These are phyloP conservation scores for Noctua janthe DNA, from an alignment of 2,888 invertebrate species.

Conservation along the genomic window DNA sequence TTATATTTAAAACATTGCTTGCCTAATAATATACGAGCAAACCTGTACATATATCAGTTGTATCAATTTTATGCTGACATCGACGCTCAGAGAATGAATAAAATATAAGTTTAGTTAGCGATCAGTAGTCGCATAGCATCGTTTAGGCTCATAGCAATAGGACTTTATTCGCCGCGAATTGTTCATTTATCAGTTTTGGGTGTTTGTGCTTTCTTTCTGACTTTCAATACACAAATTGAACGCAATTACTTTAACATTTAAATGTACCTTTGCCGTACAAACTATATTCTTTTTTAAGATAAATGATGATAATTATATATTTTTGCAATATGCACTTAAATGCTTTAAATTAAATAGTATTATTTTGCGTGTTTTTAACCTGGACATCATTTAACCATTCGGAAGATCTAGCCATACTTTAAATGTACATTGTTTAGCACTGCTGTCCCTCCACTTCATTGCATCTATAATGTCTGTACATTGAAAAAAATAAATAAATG, in stretches of 20 bases:
- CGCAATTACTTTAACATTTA: not conserved
- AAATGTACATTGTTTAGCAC: not conserved
- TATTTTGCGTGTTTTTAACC: not conserved
- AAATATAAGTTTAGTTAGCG: not conserved
- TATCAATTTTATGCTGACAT: not conserved
- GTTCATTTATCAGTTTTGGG: not conserved
- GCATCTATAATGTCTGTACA: not conserved
- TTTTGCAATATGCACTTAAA: not conserved
- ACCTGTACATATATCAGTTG: not conserved
- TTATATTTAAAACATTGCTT: not conserved
- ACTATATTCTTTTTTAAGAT: not conserved
- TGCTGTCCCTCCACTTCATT: not conserved
- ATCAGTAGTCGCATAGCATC: not conserved
- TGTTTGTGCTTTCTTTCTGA: not conserved
- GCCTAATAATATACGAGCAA: not conserved
- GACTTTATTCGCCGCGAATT: not conserved
- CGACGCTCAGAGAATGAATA: not conserved
- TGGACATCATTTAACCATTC: not conserved
- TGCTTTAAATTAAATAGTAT: not conserved
- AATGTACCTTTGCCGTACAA: not conserved
- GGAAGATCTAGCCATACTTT: too few relatives aligned
- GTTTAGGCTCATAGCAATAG: not conserved
- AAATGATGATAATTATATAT: not conserved
- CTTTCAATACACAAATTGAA: not conserved
- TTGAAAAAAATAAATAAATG: too few relatives aligned